These are phyloP conservation scores for Calidris pugnax DNA, from an alignment of 2,113 vertebrate species.

Conservation along the genomic window DNA sequence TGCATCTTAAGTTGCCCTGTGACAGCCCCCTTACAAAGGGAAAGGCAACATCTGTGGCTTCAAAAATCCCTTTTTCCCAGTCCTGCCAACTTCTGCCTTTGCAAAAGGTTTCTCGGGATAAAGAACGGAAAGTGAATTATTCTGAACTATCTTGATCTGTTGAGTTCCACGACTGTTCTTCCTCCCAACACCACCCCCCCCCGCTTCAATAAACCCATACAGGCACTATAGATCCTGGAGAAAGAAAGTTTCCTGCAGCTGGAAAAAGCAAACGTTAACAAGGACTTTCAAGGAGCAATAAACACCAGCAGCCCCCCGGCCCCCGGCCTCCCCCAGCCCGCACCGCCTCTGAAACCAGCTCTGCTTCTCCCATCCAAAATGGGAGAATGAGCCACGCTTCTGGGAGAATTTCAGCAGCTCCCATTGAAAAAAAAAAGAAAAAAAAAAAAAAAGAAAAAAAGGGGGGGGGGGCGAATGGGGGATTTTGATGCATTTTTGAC, in stretches of 20 bases:
- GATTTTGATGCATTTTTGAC: slow-evolving; percentile 13
- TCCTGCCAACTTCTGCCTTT: slow-evolving; percentile 39
- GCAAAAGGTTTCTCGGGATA: not conserved
- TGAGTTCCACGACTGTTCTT: not conserved
- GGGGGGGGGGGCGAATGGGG: not conserved
- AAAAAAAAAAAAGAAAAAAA: too few species aligned
- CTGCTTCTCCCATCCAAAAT: slow-evolving; percentile 36
- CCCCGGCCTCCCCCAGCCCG: not conserved
- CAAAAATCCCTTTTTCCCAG: slow-evolving; percentile 14
- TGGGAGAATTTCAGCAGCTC: slow-evolving; percentile 42
- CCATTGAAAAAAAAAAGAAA: not conserved
- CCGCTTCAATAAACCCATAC: not conserved
- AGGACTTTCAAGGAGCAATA: not conserved
- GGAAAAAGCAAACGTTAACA: slow-evolving; percentile 32
- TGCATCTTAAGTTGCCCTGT: slow-evolving; percentile 24
- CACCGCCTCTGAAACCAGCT: not conserved
- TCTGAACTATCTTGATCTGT: slow-evolving; percentile 45
- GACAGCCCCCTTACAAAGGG: not conserved
- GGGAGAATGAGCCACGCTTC: slow-evolving; percentile 46
- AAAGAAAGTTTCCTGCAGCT: slow-evolving; percentile 73
- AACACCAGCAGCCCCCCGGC: not conserved
- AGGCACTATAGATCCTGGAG: slow-evolving; percentile 33
- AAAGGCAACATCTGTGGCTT: slow-evolving; percentile 24
- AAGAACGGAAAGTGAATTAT: not conserved
- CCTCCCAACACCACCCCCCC: not conserved